phyloP scores from a whole-genome alignment of 2,113 vertebrate species.

The Herpailurus yagouaroundi region DNA sequence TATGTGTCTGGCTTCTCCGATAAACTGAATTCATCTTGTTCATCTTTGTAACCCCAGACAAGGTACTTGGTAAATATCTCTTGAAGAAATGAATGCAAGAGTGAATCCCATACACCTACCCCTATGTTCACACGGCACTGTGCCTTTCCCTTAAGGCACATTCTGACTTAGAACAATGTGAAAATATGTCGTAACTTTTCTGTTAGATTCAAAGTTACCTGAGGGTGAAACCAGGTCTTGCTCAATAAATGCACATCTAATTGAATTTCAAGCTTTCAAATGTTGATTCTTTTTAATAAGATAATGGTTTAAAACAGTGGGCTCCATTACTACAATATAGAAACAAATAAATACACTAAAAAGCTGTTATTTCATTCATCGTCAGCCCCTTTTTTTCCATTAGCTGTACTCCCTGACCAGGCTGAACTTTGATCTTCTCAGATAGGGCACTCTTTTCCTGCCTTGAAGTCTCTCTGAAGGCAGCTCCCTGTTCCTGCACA shows the following conservation, averaged over 20 bases:
- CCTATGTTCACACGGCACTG: too few species aligned
- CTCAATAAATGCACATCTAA: background rate
- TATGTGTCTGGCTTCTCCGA: background rate
- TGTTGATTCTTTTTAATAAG: background rate
- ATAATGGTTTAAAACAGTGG: background rate
- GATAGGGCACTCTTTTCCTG: background rate
- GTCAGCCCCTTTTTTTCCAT: background rate
- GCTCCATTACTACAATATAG: background rate
- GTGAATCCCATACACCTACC: background rate
- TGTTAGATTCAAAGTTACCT: slow-evolving; percentile 22
- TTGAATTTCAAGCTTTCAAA: background rate
- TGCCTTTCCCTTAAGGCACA: background rate
- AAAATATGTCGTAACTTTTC: background rate
- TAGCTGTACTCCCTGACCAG: background rate
- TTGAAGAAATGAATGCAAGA: background rate
- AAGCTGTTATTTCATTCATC: background rate
- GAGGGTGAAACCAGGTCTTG: background rate
- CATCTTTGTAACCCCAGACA: background rate
- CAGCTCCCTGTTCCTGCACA: background rate
- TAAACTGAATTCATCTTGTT: background rate
- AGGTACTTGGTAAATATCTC: background rate
- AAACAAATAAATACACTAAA: slow-evolving; percentile 22
- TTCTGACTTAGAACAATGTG: background rate
- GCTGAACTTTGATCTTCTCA: background rate
- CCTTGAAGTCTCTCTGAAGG: background rate